phyloP scores from a whole-genome alignment of 2,888 invertebrate genomes.

The Melieria crassipennis region DNA sequence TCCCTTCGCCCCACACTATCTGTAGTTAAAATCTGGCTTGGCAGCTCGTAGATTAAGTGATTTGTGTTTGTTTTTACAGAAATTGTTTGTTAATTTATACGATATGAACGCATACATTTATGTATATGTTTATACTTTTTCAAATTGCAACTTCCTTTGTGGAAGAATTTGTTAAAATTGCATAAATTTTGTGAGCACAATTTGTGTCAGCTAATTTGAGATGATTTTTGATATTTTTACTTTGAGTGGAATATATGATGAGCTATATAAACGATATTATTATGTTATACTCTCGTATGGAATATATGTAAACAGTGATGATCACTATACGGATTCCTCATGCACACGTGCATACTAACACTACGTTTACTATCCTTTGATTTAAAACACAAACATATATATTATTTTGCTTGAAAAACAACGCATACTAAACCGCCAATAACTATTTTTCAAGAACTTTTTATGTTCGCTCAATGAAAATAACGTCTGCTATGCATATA shows the following conservation, averaged over 20 bases:
- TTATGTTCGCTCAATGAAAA: not conserved
- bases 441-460: not conserved
- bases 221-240: not conserved
- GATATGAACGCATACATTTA: no score
- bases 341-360: conserved; percentile 17
- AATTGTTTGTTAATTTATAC: conserved; percentile 9
- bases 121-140: not conserved
- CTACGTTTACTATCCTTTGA: conserved; percentile 9
- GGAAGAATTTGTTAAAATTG: not conserved
- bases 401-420: conserved; percentile 13
- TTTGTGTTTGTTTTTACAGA: conserved; percentile 22
- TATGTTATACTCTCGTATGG: not conserved
- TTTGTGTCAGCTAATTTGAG: not conserved
- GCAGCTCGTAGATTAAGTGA: conserved; percentile 34
- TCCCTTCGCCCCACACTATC: not conserved
- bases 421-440: conserved; percentile 9
- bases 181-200: not conserved
- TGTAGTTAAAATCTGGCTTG: conserved; percentile 31
- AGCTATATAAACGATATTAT: conserved; percentile 11
- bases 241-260: not conserved
- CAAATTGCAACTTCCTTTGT: conserved; percentile 3
- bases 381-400: not conserved
- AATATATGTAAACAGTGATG: not conserved
- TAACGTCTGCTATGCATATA: not conserved
- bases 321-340: conserved; percentile 3